Percentiles rank a stretch among this genome's conserved stretches.
Evolutionary conservation across 2,888 invertebrate genomes (phyloP).

Genomic region (Apoderus coryli): DNA sequence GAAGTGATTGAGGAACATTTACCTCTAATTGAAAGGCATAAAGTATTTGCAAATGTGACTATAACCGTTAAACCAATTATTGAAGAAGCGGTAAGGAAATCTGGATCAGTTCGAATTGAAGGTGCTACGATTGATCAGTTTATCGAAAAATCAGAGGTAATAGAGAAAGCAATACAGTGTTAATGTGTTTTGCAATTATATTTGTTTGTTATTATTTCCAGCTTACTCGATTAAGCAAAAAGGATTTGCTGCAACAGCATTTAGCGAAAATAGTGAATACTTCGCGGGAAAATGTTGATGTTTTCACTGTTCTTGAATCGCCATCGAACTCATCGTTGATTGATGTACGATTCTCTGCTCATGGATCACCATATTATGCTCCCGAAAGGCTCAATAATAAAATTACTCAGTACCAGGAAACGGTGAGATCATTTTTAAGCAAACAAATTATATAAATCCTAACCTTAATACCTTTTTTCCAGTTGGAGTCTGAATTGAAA

Average conservation of each 20-base stretch:
- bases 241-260: conserved; percentile 45
- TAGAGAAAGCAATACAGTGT: too few relatives aligned
- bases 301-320: conserved; percentile 77
- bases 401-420: conserved; percentile 54
- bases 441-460: conserved; percentile 3
- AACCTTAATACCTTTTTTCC: conserved; percentile 22
- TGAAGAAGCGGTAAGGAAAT: conserved; percentile 82
- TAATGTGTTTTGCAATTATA: neutral
- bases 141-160: conserved; percentile 41
- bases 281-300: conserved; percentile 71
- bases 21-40: conserved; percentile 43
- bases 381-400: conserved; percentile 79
- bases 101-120: conserved; percentile 77
- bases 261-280: conserved; percentile 62
- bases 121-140: conserved; percentile 79
- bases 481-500: conserved; percentile 56
- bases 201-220: conserved; percentile 25
- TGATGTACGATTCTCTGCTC: conserved; percentile 84
- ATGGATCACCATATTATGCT: conserved; percentile 86
- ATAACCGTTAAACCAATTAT: conserved; percentile 79
- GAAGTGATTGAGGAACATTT: conserved; percentile 54
- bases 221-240: conserved; percentile 46
- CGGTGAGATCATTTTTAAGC: too few relatives aligned
- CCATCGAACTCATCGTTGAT: conserved; percentile 47
- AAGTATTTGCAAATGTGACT: conserved; percentile 70